Conservation (phyloP, 37 sponge, comb jelly and placozoan genomes). For the Tethya wilhelma region DNA sequence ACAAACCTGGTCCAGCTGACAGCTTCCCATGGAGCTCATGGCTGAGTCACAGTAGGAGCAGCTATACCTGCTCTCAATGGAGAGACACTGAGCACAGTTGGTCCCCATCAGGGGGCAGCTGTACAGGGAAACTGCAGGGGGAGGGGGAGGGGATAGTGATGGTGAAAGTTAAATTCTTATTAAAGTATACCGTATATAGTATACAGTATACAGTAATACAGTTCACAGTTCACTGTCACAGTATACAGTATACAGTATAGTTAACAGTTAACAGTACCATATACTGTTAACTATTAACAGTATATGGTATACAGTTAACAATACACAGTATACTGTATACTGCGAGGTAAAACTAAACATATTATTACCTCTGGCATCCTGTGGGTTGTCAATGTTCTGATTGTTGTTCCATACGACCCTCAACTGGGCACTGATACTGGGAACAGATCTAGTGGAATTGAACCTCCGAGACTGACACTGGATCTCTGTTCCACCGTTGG, state of each 20-base stretch:
- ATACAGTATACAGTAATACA: no score
- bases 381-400: conserved; percentile 3
- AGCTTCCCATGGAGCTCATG: not conserved
- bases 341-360: not conserved
- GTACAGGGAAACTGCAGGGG: conserved; percentile 72
- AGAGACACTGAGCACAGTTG: conserved; percentile 87
- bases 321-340: not conserved
- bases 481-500: not conserved
- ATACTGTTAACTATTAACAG: not conserved
- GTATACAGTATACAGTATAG: no score
- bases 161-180: not conserved
- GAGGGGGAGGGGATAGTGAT: not conserved
- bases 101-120: conserved; percentile 69
- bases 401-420: conserved; percentile 2
- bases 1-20: not conserved
- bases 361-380: not conserved
- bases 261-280: not conserved
- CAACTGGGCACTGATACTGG: not conserved
- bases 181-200: no score
- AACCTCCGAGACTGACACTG: not conserved
- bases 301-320: no score
- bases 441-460: not conserved
- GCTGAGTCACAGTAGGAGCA: conserved; percentile 64
- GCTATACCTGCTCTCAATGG: conserved; percentile 31
- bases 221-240: no score